Conservation (phyloP, 2,888 invertebrate genomes). For the Melikaiella ostensackeni region DNA sequence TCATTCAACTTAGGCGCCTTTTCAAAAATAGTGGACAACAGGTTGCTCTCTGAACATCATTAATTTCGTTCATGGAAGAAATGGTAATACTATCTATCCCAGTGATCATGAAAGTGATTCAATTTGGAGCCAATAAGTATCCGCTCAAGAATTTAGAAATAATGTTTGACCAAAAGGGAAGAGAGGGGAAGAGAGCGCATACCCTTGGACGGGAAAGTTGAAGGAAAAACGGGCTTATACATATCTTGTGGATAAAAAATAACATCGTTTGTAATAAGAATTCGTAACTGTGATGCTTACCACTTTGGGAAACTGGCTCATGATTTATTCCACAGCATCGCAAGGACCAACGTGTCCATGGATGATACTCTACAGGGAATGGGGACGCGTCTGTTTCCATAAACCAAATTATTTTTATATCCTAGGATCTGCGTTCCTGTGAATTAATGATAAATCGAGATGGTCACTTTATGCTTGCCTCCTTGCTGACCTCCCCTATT, state of each 20-base stretch:
- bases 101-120: not conserved
- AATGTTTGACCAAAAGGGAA: not conserved
- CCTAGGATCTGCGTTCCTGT: constrained; percentile 69
- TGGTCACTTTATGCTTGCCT: constrained; percentile 30
- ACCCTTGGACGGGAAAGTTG: not conserved
- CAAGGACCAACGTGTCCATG: constrained; percentile 47
- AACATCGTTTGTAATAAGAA: constrained; percentile 40
- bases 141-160: not conserved
- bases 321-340: constrained; percentile 63
- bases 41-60: constrained; percentile 72
- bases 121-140: not conserved
- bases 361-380: constrained; percentile 45
- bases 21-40: constrained; percentile 70
- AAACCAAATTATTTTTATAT: constrained; percentile 76
- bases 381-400: constrained; percentile 74
- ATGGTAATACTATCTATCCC: not conserved
- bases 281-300: constrained; percentile 39
- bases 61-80: constrained; percentile 49
- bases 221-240: constrained; percentile 24
- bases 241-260: constrained; percentile 34
- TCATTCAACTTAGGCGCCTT: constrained; percentile 61
- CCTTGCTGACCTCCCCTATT: constrained; percentile 18
- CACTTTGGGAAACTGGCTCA: constrained; percentile 52
- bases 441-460: constrained; percentile 72
- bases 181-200: not conserved